These are phyloP conservation scores for Ochropleura leucogaster DNA, from an alignment of 2,888 invertebrate species.

Conservation along the genomic window DNA sequence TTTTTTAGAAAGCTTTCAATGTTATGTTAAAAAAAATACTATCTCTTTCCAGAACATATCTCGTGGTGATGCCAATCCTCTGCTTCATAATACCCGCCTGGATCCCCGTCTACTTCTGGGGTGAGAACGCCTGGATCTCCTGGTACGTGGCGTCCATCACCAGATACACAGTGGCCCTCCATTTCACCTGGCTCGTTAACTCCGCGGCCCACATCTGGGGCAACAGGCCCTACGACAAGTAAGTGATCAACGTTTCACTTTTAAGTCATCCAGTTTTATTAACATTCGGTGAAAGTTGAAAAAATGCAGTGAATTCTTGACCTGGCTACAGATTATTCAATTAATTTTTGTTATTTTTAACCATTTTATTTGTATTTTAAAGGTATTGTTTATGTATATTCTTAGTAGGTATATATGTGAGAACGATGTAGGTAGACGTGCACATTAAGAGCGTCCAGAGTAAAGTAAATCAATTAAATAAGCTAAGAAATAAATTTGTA, in stretches of 20 bases:
- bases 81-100: conserved; percentile 95
- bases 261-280: conserved; percentile 19
- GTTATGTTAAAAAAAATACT: neutral
- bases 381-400: too few relatives aligned
- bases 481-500: too few relatives aligned
- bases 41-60: conserved; percentile 92
- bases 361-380: too few relatives aligned
- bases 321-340: conserved; percentile 43
- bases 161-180: conserved; percentile 94
- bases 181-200: conserved; percentile 98
- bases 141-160: conserved; percentile 94
- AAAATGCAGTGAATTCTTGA: conserved; percentile 41
- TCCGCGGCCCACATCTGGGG: conserved; percentile 98
- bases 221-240: conserved; percentile 96
- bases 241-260: conserved; percentile 75
- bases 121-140: conserved; percentile 93
- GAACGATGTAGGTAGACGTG: too few relatives aligned
- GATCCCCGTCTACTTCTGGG: conserved; percentile 94
- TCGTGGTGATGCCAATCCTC: conserved; percentile 93
- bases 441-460: too few relatives aligned
- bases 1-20: neutral
- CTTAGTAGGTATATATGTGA: too few relatives aligned
- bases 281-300: conserved; percentile 57
- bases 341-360: conserved; percentile 6
- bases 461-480: too few relatives aligned